Percentiles rank a stretch among this genome's conserved stretches.
These are phyloP conservation scores for Scomberomorus guttatus DNA, from an alignment of 2,797 vertebrate species.

Conservation along the genomic window DNA sequence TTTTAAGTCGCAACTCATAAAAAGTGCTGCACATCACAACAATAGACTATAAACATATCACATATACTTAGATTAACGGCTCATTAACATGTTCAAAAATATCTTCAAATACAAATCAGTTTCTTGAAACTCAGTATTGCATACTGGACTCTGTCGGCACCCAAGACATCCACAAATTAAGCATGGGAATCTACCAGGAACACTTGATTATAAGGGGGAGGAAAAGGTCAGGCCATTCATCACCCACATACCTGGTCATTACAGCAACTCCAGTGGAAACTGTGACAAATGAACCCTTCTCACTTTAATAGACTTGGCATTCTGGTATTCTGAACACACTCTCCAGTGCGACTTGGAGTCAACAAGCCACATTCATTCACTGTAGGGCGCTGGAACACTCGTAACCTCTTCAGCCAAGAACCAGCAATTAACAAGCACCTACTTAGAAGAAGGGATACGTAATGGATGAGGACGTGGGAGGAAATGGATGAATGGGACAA, in stretches of 20 bases:
- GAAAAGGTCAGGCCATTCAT: conserved; percentile 84
- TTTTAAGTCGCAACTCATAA: not conserved
- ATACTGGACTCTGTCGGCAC: conserved; percentile 30
- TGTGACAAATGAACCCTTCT: conserved; percentile 83
- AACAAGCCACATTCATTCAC: conserved; percentile 78
- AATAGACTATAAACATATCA: not conserved
- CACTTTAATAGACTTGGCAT: conserved; percentile 83
- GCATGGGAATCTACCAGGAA: conserved; percentile 59
- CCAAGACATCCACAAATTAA: conserved; percentile 65
- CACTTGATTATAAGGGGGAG: conserved; percentile 75
- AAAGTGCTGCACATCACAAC: conserved; percentile 5
- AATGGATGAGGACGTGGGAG: conserved; percentile 59
- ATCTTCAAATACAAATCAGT: conserved; percentile 9
- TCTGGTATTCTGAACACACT: conserved; percentile 72
- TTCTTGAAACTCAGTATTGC: conserved; percentile 11
- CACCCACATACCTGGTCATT: conserved; percentile 81
- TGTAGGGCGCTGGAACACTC: conserved; percentile 59
- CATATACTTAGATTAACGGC: not conserved
- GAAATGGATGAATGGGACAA: conserved; percentile 59
- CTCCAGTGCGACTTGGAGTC: conserved; percentile 70
- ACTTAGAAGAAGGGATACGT: conserved; percentile 64
- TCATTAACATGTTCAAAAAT: conserved; percentile 7
- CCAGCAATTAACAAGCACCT: conserved; percentile 75
- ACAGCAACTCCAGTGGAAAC: conserved; percentile 75
- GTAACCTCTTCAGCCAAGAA: conserved; percentile 74